Conservation (phyloP, 1,140 invertebrate genomes). For the Radopholus similis region DNA sequence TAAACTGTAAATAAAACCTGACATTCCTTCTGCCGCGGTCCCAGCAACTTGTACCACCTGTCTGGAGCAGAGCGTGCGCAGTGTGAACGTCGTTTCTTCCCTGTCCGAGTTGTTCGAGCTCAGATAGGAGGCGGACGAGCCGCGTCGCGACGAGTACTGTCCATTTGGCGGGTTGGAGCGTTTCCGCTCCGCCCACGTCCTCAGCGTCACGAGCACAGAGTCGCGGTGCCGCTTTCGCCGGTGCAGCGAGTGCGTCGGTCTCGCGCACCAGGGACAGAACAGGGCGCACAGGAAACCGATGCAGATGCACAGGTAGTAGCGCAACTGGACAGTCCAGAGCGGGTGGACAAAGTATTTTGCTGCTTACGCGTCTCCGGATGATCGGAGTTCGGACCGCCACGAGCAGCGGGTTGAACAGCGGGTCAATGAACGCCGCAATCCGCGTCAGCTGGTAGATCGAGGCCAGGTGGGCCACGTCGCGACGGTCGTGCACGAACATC, state of each 20-base stretch:
- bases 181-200: not conserved
- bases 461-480: conserved; percentile 42
- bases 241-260: not conserved
- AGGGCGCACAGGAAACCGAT: conserved; percentile 16
- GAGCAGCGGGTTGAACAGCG: conserved; percentile 52
- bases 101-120: conserved; percentile 7
- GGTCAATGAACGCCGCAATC: conserved; percentile 53
- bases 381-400: conserved; percentile 53
- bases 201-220: conserved; percentile 1
- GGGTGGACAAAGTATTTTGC: not conserved
- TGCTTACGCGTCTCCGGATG: conserved; percentile 41
- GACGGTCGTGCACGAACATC: conserved; percentile 55
- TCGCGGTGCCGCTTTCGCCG: not conserved
- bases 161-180: no score
- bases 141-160: not conserved
- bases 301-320: conserved; percentile 26
- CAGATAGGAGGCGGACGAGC: conserved; percentile 14
- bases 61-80: not conserved
- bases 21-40: no score
- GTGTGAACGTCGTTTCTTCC: not conserved
- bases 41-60: not conserved
- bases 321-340: conserved; percentile 22
- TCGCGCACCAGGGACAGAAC: conserved; percentile 36
- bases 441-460: conserved; percentile 42
- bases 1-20: not conserved